Evolutionary conservation across 2,113 vertebrate species (phyloP).

Genomic region (Elephantulus edwardii): DNA sequence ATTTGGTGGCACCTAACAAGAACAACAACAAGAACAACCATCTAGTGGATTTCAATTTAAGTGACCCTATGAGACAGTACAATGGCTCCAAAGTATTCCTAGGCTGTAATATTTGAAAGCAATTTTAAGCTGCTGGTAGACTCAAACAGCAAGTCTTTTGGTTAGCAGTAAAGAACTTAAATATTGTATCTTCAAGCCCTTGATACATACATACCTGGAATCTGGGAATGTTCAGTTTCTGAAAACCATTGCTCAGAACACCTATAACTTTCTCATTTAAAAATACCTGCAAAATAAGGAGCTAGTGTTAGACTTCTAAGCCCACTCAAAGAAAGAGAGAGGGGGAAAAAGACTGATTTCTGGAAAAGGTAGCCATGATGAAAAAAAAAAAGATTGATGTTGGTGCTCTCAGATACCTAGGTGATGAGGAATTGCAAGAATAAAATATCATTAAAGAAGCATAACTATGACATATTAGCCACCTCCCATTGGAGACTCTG

Average conservation of each 20-base stretch:
- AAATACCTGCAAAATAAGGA: conserved; percentile 90
- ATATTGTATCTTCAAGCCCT: too few species aligned
- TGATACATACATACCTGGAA: conserved; percentile 83
- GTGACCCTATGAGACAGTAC: background rate
- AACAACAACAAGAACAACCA: too few species aligned
- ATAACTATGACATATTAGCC: background rate
- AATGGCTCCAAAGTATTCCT: background rate
- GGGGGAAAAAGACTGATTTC: background rate
- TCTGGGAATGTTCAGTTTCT: conserved; percentile 86
- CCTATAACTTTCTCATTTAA: conserved; percentile 89
- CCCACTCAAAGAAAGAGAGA: background rate
- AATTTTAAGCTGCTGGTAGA: background rate
- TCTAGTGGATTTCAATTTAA: background rate
- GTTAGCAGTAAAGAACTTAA: background rate
- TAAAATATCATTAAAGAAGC: background rate
- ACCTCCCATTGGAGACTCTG: background rate
- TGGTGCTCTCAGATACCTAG: background rate
- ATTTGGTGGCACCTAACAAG: too few species aligned
- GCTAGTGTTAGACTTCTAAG: background rate
- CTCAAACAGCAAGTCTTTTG: background rate
- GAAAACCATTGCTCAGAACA: conserved; percentile 81
- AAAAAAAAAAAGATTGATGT: background rate
- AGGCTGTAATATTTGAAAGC: background rate
- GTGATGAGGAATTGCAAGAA: background rate
- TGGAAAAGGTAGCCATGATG: background rate